Base-by-base conservation (phyloP, 2,113 vertebrate genomes). In the Fulmarus glacialis region DNA sequence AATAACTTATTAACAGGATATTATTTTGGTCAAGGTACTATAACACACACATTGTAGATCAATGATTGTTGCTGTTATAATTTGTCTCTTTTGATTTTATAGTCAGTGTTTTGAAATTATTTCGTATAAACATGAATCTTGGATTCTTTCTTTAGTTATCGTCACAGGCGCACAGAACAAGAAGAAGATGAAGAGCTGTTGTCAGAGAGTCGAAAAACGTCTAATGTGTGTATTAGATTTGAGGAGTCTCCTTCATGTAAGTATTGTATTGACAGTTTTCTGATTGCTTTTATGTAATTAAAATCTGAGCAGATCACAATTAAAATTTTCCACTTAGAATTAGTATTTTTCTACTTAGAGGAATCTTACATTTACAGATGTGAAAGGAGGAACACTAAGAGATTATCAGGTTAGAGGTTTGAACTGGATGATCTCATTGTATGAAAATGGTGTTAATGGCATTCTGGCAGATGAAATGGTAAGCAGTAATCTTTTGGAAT, bases 391-490 rank as follows among this genome's bases (percentile, higher is more conserved):
- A 90, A 97, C 98, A 4, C 89, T 99, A 90, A 98, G 99, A 97
- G 99, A 99, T 98, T 99, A 99, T 96, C 99, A 99, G 96, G 98
- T 99, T 96, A 97, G 99, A 98, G 99, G 99, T 56, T 96, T 99
- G 93, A 99, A 99, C 96, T 99, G 99, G 99, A 98, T 99, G 99
- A 99, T 99, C 92, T 99, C 99, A 34, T 95, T 99, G 63, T 99
- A 99, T 97, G 99, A 99, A 98, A 99, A 99, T 96, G 99, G 99
- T 93, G 98, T 99, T 90, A 99, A 99, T 95, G 99, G 99, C 86
- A 99, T 99, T 97, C 98, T 99, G 97, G 99, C 99, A 81, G 99
- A 99, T 97, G 99, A 99, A 98, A 99, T 99, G 99, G 99, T 99
- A 98, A 98, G 98, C 79, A 92, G 26, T 75, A 64, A 62, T 83